Conservation (phyloP, 2,888 invertebrate species). For the Papilio elwesi region DNA sequence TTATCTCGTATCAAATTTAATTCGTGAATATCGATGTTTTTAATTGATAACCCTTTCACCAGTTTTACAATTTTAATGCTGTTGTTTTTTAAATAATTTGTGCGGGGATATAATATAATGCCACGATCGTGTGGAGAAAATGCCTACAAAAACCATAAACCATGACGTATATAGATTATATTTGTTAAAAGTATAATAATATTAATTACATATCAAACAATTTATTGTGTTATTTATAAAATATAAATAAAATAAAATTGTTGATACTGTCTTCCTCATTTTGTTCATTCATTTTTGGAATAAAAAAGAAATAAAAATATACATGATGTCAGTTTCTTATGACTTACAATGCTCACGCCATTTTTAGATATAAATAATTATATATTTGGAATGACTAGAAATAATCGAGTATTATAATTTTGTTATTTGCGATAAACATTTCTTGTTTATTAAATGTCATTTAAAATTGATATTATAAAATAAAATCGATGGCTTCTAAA, state of each 20-base stretch:
- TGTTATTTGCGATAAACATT: neutral
- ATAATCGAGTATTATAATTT: neutral
- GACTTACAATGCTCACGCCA: too few species aligned
- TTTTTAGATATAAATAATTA: too few species aligned
- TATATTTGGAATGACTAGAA: neutral
- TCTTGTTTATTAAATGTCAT: neutral
- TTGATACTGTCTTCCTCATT: too few species aligned
- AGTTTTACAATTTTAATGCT: neutral
- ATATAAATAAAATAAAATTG: too few species aligned
- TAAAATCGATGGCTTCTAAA: slow-evolving; percentile 60
- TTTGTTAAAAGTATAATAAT: neutral
- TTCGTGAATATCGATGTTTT: slow-evolving; percentile 39
- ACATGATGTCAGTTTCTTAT: too few species aligned
- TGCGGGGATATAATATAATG: slow-evolving; percentile 17
- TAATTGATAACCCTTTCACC: slow-evolving; percentile 22
- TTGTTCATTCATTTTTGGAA: too few species aligned
- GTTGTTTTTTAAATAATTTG: slow-evolving; percentile 21
- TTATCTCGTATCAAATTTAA: slow-evolving; percentile 37
- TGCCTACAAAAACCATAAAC: neutral
- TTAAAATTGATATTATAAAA: slow-evolving; percentile 39
- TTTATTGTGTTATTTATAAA: too few species aligned
- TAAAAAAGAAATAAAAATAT: too few species aligned
- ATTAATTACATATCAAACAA: too few species aligned
- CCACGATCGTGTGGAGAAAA: slow-evolving; percentile 7
- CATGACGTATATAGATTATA: neutral